Evolutionary conservation across 2,888 invertebrate species (phyloP).

Genomic region (Rutpela maculata): DNA sequence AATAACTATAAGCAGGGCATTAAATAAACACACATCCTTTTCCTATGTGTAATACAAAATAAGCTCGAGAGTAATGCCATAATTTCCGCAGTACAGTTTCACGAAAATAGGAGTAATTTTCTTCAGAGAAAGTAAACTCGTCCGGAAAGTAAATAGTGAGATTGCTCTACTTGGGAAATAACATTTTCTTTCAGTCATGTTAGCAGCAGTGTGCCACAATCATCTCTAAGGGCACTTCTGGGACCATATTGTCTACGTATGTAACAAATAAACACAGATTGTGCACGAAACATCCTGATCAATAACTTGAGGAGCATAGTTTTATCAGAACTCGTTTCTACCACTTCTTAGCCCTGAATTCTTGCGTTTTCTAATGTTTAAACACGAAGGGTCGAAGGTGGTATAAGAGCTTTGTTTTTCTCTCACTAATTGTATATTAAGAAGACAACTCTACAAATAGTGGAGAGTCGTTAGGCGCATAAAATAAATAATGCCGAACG

Average conservation of each 20-base stretch:
- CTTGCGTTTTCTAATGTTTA: background rate
- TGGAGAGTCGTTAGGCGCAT: too few relatives aligned
- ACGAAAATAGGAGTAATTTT: constrained; percentile 35
- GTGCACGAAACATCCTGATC: constrained; percentile 56
- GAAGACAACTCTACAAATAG: too few relatives aligned
- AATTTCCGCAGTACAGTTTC: constrained; percentile 25
- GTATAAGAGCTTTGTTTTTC: too few relatives aligned
- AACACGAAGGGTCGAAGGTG: too few relatives aligned
- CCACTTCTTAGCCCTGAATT: background rate
- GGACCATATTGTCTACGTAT: constrained; percentile 67
- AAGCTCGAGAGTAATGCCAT: constrained; percentile 30
- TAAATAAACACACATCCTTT: background rate
- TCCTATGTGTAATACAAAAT: constrained; percentile 14
- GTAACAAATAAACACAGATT: constrained; percentile 65
- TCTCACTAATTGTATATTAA: too few relatives aligned
- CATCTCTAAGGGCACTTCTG: constrained; percentile 68
- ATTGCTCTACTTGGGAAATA: constrained; percentile 55
- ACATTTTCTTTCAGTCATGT: constrained; percentile 63
- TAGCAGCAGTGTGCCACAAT: constrained; percentile 63
- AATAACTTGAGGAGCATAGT: constrained; percentile 44
- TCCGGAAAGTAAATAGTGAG: constrained; percentile 34
- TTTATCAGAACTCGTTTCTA: background rate
- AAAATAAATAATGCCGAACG: too few relatives aligned
- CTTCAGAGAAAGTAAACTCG: constrained; percentile 25
- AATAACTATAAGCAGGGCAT: background rate